Conservation (phyloP, 2,888 invertebrate genomes). For the Chloroclysta siterata region DNA sequence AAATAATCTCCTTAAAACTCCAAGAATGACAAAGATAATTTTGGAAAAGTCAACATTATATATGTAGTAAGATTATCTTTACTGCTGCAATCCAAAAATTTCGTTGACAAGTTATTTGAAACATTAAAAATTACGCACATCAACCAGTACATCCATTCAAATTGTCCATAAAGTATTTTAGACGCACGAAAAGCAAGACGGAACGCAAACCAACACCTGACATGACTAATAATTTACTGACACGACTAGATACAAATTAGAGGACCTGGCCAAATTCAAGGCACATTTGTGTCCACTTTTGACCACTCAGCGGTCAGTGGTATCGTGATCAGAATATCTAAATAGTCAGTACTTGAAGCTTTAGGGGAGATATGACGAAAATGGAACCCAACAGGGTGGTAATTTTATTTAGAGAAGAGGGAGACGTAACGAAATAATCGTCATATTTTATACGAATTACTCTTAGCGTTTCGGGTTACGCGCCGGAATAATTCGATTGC, state of each 20-base stretch:
- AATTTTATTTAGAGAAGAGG: constrained; percentile 68
- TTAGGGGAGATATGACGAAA: constrained; percentile 62
- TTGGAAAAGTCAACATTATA: no score
- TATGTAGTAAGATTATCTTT: no score
- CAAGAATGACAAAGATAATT: no score
- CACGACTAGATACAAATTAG: constrained; percentile 27
- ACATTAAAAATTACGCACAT: constrained; percentile 20
- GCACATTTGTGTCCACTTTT: constrained; percentile 45
- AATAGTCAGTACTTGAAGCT: constrained; percentile 34
- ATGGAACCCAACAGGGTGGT: constrained; percentile 61
- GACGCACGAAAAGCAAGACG: constrained; percentile 18
- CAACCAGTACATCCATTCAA: constrained; percentile 24
- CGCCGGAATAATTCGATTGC: constrained; percentile 35
- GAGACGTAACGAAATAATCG: constrained; percentile 67
- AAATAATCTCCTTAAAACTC: no score
- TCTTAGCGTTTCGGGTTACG: constrained; percentile 48
- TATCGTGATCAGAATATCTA: constrained; percentile 60
- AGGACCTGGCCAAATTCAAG: constrained; percentile 50
- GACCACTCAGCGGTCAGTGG: constrained; percentile 59
- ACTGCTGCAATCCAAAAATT: no score
- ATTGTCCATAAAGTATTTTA: constrained; percentile 31
- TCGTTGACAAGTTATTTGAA: constrained; percentile 3
- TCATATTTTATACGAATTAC: constrained; percentile 63
- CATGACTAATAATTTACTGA: constrained; percentile 26
- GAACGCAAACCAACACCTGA: constrained; percentile 27